Evolutionary conservation across 2,888 invertebrate genomes (phyloP).

Genomic region (Romanomermis culicivorax): DNA sequence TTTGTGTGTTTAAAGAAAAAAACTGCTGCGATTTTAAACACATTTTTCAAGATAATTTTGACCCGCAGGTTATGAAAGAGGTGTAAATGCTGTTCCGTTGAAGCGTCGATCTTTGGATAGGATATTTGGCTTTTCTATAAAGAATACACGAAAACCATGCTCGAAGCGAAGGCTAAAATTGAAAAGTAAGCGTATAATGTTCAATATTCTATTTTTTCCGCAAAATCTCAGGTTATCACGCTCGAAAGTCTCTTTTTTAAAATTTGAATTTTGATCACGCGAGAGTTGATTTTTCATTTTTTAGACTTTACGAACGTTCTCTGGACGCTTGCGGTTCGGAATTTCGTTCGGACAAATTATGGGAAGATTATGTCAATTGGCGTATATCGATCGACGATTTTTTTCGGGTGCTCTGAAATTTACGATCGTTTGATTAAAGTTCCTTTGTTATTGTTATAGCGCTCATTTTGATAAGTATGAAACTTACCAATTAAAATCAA

Average conservation of each 20-base stretch:
- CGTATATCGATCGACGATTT: constrained; percentile 59
- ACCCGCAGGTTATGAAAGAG: constrained; percentile 94
- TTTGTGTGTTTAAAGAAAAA: no score
- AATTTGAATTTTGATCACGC: no score
- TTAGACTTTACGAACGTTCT: constrained; percentile 55
- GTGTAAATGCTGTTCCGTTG: constrained; percentile 77
- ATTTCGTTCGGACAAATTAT: constrained; percentile 81
- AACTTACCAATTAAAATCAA: no score
- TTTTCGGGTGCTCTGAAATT: no score
- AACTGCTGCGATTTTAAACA: no score
- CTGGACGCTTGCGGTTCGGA: constrained; percentile 69
- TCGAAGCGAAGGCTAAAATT: not conserved
- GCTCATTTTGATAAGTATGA: constrained; percentile 75
- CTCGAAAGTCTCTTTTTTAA: no score
- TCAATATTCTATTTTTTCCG: no score
- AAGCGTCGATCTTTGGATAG: constrained; percentile 96
- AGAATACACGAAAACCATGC: constrained; percentile 11
- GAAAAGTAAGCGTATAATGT: not conserved
- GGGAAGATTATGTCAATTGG: constrained; percentile 91
- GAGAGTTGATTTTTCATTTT: no score
- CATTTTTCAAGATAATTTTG: no score
- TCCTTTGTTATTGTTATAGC: constrained; percentile 73
- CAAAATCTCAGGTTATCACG: no score
- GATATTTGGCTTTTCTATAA: constrained; percentile 46
- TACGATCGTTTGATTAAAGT: constrained; percentile 70